Percentiles rank a stretch among this genome's conserved stretches.
Evolutionary conservation across 2,888 invertebrate genomes (phyloP).

Genomic region (Entomobrya multifasciata): DNA sequence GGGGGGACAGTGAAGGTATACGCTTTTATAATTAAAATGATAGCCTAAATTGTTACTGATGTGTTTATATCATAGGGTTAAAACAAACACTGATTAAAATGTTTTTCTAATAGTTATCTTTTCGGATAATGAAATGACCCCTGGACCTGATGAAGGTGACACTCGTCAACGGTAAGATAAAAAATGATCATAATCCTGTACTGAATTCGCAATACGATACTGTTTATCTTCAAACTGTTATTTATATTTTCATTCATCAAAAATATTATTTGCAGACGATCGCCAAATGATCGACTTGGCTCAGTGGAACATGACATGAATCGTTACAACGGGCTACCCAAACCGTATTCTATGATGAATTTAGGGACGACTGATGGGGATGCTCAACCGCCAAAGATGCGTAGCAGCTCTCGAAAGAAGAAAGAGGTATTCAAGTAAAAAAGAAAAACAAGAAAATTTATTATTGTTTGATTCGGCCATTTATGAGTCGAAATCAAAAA

Average conservation of each 20-base stretch:
- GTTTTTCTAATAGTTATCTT: conserved; percentile 1
- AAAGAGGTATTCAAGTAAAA: conserved; percentile 75
- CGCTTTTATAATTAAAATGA: no score
- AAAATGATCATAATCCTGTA: not conserved
- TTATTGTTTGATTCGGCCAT: no score
- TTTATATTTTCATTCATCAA: not conserved
- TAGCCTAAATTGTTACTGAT: no score
- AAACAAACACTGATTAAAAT: no score
- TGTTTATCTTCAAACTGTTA: not conserved
- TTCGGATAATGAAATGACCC: conserved; percentile 51
- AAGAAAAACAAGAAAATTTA: conserved; percentile 37
- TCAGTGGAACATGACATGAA: conserved; percentile 65
- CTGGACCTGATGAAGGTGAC: not conserved
- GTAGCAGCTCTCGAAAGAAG: conserved; percentile 73
- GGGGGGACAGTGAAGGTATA: conserved; percentile 54
- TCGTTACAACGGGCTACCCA: conserved; percentile 62
- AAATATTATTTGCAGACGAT: conserved; percentile 12
- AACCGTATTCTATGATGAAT: conserved; percentile 71
- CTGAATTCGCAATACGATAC: not conserved
- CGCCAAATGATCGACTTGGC: conserved; percentile 44
- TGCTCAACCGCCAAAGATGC: conserved; percentile 63
- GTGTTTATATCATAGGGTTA: no score
- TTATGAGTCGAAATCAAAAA: no score
- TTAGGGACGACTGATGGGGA: conserved; percentile 57
- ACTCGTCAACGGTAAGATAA: conserved; percentile 45